Evolutionary conservation across 2,888 invertebrate species (phyloP).

Genomic region (Meliscaeva auricollis): DNA sequence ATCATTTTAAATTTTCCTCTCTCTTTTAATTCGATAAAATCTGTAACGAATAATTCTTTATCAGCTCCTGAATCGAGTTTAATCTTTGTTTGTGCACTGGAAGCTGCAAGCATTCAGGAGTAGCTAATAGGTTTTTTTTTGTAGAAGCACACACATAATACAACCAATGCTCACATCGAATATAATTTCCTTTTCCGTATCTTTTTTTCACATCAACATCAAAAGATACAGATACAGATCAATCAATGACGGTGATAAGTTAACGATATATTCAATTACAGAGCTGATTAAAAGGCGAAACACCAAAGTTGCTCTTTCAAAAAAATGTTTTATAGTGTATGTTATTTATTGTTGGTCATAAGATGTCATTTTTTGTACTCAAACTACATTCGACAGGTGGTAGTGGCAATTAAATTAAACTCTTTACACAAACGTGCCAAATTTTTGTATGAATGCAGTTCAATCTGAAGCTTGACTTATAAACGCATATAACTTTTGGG

Average conservation of each 20-base stretch:
- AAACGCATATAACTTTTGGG: slow-evolving; percentile 28
- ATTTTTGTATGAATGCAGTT: background rate
- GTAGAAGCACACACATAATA: background rate
- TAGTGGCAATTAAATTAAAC: slow-evolving; percentile 31
- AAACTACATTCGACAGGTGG: background rate
- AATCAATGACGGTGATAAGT: slow-evolving; percentile 41
- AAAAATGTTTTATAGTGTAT: background rate
- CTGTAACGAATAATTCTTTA: slow-evolving; percentile 33
- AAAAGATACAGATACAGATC: slow-evolving; percentile 42
- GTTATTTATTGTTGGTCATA: background rate
- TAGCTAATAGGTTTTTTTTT: background rate
- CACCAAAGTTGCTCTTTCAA: background rate
- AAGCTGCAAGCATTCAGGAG: background rate
- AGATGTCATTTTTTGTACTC: background rate
- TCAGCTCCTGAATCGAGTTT: slow-evolving; percentile 33
- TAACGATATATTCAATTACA: slow-evolving; percentile 53
- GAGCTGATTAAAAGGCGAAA: slow-evolving; percentile 36
- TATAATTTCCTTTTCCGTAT: slow-evolving; percentile 30
- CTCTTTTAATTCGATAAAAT: slow-evolving; percentile 19
- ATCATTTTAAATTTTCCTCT: background rate
- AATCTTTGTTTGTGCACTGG: background rate
- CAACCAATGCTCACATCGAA: slow-evolving; percentile 23
- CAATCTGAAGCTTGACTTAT: slow-evolving; percentile 17
- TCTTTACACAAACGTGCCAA: slow-evolving; percentile 1
- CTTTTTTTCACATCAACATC: slow-evolving; percentile 11